These are phyloP conservation scores for Meleagris gallopavo DNA, from an alignment of 2,113 vertebrate genomes.

Conservation along the genomic window DNA sequence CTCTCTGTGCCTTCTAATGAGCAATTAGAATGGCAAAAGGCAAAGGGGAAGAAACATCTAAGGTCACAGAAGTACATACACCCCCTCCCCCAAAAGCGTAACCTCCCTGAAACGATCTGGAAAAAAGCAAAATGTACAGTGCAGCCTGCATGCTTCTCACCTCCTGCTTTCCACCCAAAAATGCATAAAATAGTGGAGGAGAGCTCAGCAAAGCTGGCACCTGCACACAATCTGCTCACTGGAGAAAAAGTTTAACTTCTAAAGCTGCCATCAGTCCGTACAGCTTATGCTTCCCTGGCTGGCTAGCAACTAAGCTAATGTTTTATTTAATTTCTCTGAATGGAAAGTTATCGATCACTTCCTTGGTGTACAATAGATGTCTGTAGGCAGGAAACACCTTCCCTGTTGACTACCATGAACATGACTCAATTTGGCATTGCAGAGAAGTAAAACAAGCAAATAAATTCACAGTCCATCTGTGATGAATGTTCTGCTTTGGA, in stretches of 20 bases:
- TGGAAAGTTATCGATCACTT: neutral
- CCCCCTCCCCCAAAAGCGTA: neutral
- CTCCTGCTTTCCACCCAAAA: neutral
- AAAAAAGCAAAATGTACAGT: neutral
- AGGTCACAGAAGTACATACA: neutral
- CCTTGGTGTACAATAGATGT: neutral
- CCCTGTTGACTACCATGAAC: neutral
- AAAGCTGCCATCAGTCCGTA: neutral
- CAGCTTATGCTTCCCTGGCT: neutral
- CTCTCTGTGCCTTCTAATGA: slow-evolving; percentile 58
- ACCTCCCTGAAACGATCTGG: neutral
- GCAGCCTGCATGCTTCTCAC: neutral
- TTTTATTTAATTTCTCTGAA: neutral
- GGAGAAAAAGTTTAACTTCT: neutral
- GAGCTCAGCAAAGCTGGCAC: neutral
- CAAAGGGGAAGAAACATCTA: neutral
- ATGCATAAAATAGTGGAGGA: neutral
- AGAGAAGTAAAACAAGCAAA: neutral
- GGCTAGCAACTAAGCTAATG: neutral
- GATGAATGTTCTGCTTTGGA: neutral
- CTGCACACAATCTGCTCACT: neutral
- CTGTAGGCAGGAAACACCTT: neutral
- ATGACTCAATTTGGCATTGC: accelerated
- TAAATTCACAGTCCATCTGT: neutral
- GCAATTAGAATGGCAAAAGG: slow-evolving; percentile 55